phyloP scores from a whole-genome alignment of 2,113 vertebrate genomes.

The Ptilonorhynchus violaceus region DNA sequence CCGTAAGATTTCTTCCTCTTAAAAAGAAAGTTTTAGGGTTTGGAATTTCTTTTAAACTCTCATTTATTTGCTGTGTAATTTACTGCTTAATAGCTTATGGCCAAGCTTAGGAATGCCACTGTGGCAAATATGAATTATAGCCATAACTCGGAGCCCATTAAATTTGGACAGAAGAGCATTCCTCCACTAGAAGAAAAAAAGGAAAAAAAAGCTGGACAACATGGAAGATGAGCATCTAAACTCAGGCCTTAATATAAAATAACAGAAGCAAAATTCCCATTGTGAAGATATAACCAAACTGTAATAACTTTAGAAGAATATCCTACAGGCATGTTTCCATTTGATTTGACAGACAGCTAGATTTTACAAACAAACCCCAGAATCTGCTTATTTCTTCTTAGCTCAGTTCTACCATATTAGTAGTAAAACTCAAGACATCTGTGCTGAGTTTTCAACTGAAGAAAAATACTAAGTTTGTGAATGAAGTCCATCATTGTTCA shows the following conservation, averaged over 20 bases:
- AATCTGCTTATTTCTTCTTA: not conserved
- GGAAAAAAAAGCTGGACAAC: not conserved
- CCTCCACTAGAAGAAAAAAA: not conserved
- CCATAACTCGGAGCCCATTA: not conserved
- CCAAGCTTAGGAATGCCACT: not conserved
- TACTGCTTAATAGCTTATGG: not conserved
- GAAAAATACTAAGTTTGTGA: not conserved
- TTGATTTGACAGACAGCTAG: not conserved
- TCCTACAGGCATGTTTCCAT: rapidly evolving
- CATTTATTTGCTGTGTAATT: not conserved
- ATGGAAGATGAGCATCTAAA: not conserved
- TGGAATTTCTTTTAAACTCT: not conserved
- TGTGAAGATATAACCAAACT: not conserved
- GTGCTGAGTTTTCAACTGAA: not conserved
- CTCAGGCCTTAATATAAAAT: not conserved
- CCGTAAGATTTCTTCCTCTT: not conserved
- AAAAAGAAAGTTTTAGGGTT: not conserved
- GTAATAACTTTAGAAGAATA: not conserved
- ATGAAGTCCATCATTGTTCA: rapidly evolving
- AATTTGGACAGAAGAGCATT: not conserved
- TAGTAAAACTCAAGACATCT: not conserved
- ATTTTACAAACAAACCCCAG: not conserved
- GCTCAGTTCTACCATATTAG: not conserved
- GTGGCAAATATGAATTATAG: not conserved
- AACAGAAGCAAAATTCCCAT: not conserved